Percentiles rank a stretch among this genome's conserved stretches.
Evolutionary conservation across 2,797 vertebrate genomes (phyloP).

Genomic region (Hirundo rustica): DNA sequence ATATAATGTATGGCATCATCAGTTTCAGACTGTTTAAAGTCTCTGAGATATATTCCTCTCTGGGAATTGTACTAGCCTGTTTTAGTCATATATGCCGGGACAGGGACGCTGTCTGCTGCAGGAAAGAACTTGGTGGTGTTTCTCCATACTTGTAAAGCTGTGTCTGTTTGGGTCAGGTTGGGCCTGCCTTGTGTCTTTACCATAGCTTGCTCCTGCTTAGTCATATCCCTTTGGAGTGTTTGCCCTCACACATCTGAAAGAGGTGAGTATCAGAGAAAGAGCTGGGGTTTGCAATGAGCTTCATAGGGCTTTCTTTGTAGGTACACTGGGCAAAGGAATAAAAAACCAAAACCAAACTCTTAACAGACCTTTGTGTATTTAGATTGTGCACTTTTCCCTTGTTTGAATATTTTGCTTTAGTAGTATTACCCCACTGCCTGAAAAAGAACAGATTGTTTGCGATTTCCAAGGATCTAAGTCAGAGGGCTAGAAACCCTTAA

Average conservation of each 20-base stretch:
- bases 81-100: not conserved
- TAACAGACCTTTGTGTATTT: not conserved
- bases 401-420: not conserved
- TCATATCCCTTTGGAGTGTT: not conserved
- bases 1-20: not conserved
- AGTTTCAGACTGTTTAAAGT: not conserved
- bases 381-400: not conserved
- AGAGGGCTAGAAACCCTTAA: not conserved
- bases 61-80: too few species aligned
- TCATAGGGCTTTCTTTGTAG: not conserved
- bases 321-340: not conserved
- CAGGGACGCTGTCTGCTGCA: not conserved
- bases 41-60: not conserved
- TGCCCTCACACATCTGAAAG: not conserved
- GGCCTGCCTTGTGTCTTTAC: not conserved
- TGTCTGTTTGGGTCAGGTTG: not conserved
- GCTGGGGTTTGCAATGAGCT: not conserved
- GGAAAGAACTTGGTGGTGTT: not conserved
- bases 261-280: not conserved
- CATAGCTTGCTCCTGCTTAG: rapidly evolving
- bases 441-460: not conserved
- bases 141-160: not conserved
- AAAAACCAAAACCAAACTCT: not conserved
- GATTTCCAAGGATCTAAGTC: not conserved
- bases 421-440: not conserved